These are phyloP conservation scores for Cephus nigrinus DNA, from an alignment of 2,888 invertebrate genomes.

Conservation along the genomic window DNA sequence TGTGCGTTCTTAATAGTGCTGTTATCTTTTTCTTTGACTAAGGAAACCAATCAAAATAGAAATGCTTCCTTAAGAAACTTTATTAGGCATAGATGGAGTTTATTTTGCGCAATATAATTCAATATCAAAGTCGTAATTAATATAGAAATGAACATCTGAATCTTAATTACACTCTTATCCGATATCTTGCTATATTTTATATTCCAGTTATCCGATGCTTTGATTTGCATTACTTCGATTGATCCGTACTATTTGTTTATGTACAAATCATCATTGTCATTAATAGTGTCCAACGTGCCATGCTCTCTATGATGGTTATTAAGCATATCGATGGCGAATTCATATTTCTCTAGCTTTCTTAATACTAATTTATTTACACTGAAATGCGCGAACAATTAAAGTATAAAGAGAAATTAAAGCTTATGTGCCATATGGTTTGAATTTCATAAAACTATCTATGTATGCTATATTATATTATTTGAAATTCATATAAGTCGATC, in stretches of 20 bases:
- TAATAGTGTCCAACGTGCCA: background rate
- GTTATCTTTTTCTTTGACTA: background rate
- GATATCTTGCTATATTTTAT: background rate
- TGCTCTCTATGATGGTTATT: background rate
- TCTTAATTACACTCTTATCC: background rate
- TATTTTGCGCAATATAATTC: background rate
- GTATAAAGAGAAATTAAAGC: constrained; percentile 32
- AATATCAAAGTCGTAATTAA: background rate
- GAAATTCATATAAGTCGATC: constrained; percentile 25
- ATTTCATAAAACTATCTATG: constrained; percentile 27
- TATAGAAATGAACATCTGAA: background rate
- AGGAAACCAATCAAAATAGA: background rate
- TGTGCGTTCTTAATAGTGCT: background rate
- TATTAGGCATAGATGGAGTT: background rate
- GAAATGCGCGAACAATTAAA: constrained; percentile 27
- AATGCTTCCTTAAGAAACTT: background rate
- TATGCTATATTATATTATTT: constrained; percentile 3
- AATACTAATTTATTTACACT: constrained; percentile 60
- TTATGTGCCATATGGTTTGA: constrained; percentile 53
- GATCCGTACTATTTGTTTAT: background rate
- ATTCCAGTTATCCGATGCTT: background rate
- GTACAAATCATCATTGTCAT: background rate
- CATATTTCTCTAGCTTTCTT: constrained; percentile 45
- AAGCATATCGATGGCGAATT: constrained; percentile 3
- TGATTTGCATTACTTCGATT: background rate